Base-by-base conservation (phyloP, 2,113 vertebrate species). In the Gracilinanus agilis region DNA sequence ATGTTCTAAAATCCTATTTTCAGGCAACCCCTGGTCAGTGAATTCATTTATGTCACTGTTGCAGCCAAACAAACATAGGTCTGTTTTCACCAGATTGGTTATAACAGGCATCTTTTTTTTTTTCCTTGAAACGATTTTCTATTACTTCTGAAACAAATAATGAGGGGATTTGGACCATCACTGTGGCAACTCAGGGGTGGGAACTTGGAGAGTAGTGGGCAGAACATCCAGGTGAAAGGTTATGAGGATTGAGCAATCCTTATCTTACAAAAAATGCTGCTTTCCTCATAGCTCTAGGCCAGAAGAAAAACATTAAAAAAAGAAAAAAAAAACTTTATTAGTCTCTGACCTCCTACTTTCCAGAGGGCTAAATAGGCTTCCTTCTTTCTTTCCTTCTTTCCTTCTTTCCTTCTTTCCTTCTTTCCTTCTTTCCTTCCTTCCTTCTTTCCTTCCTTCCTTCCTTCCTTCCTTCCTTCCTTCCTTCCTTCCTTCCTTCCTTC, bases 1-100 rank as follows among this genome's bases (percentile, higher is more conserved):
- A 93, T 83, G 54, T 27, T 96, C 49, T 91, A 91, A 94, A 95
- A 91, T 95, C 54, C 44, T 53, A 95, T 96, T 95, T 12, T 91
- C 92, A 54, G 49, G 89, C n/a, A 94, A 49, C 19, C 49, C 54
- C 44, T 92, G 89, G 23, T 83, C 56, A 89, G 34, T 55, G 44
- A 94, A 75, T 93, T 96, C 1, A 92, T 93, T 95, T 94, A 67
- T 55, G 56, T 58, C 90, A 93, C 53, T 61, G 56, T 24, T 54
- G 3, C 40, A 91, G 83, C 40, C 40, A 95, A 61, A 53, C 58
- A 93, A 95, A 95, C 67, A 83, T 7, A 61, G 58, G 53, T 55
- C 21, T 92, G 67, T 89, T 94, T 97, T 92, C 58, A 91, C 54
- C 44, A 89, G 56, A 91, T 92, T 90, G 90, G 29, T 94, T 92